Evolutionary conservation across 2,113 vertebrate species (phyloP).

Genomic region (Limanda limanda): DNA sequence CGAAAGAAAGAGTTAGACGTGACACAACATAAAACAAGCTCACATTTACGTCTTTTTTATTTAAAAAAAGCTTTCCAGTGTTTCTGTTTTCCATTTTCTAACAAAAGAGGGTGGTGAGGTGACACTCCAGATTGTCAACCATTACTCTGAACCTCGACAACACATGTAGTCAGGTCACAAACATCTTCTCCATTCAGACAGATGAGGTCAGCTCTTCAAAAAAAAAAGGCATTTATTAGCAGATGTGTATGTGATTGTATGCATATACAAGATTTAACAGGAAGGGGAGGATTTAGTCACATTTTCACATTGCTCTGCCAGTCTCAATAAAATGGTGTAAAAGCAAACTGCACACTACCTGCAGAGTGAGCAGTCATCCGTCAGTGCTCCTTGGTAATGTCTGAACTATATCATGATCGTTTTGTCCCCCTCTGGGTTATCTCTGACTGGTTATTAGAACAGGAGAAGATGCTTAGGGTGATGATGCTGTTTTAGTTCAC

Average conservation of each 20-base stretch:
- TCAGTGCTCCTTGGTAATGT: constrained; percentile 32
- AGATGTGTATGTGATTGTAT: constrained; percentile 35
- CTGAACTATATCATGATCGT: neutral
- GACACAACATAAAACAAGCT: neutral
- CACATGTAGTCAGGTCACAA: constrained; percentile 33
- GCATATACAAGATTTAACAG: constrained; percentile 25
- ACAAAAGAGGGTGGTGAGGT: constrained; percentile 71
- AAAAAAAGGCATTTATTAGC: constrained; percentile 43
- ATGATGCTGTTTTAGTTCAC: constrained; percentile 22
- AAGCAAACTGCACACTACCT: neutral
- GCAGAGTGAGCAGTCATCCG: constrained; percentile 8
- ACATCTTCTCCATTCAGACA: constrained; percentile 47
- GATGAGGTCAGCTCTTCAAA: constrained; percentile 11
- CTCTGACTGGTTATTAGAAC: neutral
- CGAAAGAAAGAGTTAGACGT: neutral
- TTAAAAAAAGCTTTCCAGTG: constrained; percentile 82
- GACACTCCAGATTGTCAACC: constrained; percentile 74
- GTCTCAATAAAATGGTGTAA: constrained; percentile 8
- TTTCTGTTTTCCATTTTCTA: constrained; percentile 82
- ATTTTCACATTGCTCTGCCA: constrained; percentile 29
- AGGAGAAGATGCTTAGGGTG: constrained; percentile 1
- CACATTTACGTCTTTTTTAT: constrained; percentile 63
- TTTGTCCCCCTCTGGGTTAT: neutral
- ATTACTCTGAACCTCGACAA: constrained; percentile 51
- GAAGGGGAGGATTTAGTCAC: neutral